Evolutionary conservation across 1,140 invertebrate genomes (phyloP), one percentile per base, ranked within the genome.

Genomic region (Danaus plexippus): DNA sequence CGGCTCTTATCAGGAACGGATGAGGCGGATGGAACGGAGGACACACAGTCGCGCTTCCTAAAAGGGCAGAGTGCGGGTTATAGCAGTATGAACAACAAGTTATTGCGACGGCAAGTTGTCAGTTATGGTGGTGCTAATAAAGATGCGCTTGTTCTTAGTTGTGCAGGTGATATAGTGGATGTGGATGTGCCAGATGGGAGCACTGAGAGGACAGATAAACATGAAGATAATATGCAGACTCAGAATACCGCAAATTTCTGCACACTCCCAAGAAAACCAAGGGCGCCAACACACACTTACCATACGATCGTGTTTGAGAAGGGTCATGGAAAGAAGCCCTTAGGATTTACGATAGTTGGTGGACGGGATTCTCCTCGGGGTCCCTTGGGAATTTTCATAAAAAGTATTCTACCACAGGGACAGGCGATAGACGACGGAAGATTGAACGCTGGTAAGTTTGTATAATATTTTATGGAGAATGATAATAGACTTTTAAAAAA

Each of bases 321-420:
- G 77, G 95, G 95, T 5, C 90, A 91, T 2, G 93, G 93, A 5
- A 93, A 94, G 67, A 96, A 96, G 77, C 94, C 94, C 0, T 87
- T 97, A 2, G 95, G 96, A 8, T 97, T 97, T 73, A 96, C 94
- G 48, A 96, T 98, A 63, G 96, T 97, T 0, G 96, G 96, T 9
- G 96, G 96, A 41, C 89, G 90, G 52, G 96, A 98, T 78, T 96
- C 95, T 13, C 94, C 96, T 0, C 92, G 94, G 85, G 96, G 96
- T 58, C 92, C 91, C 63, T 92, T 97, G 77, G 94, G 92, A 67
- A 97, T 97, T 71, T 97, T 96, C 81, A 94, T 97, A 22, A 96
- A 97, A 83, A 95, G 95, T 53, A 95, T 97, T 57, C 92, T 97
- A 71, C 92, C 94, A 9, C 90, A 92, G 72, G 96, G 96, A 12